Evolutionary conservation across 2,113 vertebrate genomes (phyloP), one percentile per base, ranked within the genome.

Genomic region (Zosterops japonicus): DNA sequence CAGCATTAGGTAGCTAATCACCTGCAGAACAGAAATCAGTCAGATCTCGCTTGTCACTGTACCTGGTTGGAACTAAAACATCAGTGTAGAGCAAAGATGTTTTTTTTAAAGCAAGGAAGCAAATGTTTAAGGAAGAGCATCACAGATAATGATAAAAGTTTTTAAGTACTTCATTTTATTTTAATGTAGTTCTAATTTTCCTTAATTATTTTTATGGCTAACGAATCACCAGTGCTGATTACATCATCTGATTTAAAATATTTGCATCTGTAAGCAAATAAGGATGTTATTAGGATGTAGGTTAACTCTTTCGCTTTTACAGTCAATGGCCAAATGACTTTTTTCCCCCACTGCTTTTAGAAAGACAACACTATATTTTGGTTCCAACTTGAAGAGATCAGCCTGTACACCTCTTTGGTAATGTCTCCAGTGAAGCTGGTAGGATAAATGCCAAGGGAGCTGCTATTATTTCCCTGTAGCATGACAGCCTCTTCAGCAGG

Each of bases 401-500:
- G 60, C 68, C 69, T 72, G 17, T 46, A 31, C n/a, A 50, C 35
- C 13, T 69, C 74, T 76, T 85, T 41, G 81, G 57, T 65, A 76
- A 17, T 39, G 28, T 69, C 55, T 86, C 70, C 24, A 22, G 35
- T 27, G 63, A 81, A 74, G 39, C 82, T 65, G 22, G 67, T 12
- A 88, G 68, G 50, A 88, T 65, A 59, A 74, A 67, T 74, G 75
- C 78, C 60, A 87, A 67, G 85, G 72, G 44, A 93, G n/a, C 15
- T 78, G 60, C 71, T 83, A 5, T 55, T 91, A 61, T 64, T 89
- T 90, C 65, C 44, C 55, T 68, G 47, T 33, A 86, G 53, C 76
- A 83, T 50, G 85, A 88, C 83, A 83, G 77, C 65, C 44, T 94
- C 76, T 93, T 93, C 87, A 90, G 70, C n/a, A 46, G 71, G 56